Percentiles rank a stretch among this genome's conserved stretches.
phyloP scores from a whole-genome alignment of 1,140 invertebrate species.

The Pararge aegeria region DNA sequence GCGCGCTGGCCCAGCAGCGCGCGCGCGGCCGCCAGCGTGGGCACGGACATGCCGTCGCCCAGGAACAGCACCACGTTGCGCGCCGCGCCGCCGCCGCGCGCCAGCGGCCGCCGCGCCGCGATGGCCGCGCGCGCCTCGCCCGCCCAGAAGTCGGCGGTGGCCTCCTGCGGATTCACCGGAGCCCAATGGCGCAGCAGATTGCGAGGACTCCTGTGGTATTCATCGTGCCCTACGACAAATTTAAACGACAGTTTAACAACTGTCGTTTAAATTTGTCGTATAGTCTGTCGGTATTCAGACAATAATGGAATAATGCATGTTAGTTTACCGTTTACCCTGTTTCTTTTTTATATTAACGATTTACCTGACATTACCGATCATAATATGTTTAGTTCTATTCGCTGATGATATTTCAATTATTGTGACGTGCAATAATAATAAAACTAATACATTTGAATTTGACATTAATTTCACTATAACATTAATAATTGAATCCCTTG shows the following conservation, averaged over 20 bases:
- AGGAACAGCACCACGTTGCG: conserved; percentile 88
- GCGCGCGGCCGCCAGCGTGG: conserved; percentile 85
- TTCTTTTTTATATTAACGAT: too few relatives aligned
- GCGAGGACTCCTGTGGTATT: neutral
- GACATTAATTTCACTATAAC: too few relatives aligned
- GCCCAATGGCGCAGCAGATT: neutral
- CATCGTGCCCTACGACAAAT: neutral
- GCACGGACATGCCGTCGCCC: conserved; percentile 88
- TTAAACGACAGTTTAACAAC: neutral
- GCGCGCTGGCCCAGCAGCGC: conserved; percentile 83
- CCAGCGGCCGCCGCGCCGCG: neutral
- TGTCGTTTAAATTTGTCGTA: too few relatives aligned
- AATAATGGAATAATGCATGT: too few relatives aligned
- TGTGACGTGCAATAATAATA: too few relatives aligned
- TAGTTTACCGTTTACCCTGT: too few relatives aligned
- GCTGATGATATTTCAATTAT: too few relatives aligned
- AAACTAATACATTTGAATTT: too few relatives aligned
- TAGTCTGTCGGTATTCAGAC: too few relatives aligned
- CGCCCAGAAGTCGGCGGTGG: conserved; percentile 65
- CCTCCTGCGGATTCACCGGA: neutral
- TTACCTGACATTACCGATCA: too few relatives aligned
- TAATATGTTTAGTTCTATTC: too few relatives aligned
- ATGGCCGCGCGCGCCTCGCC: neutral
- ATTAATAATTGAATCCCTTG: too few relatives aligned
- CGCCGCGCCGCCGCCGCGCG: conserved; percentile 60